Conservation (phyloP, 2,797 vertebrate genomes). For the Cephalopachus bancanus region DNA sequence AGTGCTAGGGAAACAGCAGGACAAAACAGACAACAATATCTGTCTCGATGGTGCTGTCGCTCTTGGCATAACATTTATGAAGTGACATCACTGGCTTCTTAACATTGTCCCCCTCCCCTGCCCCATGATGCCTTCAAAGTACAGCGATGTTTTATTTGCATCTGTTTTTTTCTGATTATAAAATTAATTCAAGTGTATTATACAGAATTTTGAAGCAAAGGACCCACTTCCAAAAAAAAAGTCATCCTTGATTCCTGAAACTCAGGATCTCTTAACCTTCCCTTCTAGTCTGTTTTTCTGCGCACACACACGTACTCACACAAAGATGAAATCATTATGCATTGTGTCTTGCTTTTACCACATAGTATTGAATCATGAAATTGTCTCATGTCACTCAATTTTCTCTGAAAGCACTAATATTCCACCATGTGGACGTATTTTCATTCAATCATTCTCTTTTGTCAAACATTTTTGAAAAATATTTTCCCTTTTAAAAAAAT, state of each 20-base stretch:
- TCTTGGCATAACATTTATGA: neutral
- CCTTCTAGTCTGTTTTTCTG: neutral
- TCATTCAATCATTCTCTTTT: neutral
- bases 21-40: neutral
- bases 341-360: neutral
- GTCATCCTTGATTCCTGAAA: neutral
- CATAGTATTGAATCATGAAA: neutral
- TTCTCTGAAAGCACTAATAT: neutral
- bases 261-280: neutral
- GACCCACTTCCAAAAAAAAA: neutral
- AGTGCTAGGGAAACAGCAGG: neutral
- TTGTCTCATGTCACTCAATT: neutral
- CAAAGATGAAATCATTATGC: neutral
- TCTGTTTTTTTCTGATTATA: neutral
- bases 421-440: neutral
- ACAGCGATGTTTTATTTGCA: neutral
- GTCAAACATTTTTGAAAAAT: neutral
- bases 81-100: neutral
- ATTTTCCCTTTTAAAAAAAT: neutral
- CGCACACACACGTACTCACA: neutral
- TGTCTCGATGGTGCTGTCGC: neutral
- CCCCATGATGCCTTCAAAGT: neutral
- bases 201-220: constrained; percentile 5
- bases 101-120: fast-evolving
- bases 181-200: neutral